A percentile compares a stretch with the other conserved stretches of the same genome.
These are phyloP conservation scores for Vanacampus margaritifer DNA, from an alignment of 2,113 vertebrate species.

Conservation along the genomic window DNA sequence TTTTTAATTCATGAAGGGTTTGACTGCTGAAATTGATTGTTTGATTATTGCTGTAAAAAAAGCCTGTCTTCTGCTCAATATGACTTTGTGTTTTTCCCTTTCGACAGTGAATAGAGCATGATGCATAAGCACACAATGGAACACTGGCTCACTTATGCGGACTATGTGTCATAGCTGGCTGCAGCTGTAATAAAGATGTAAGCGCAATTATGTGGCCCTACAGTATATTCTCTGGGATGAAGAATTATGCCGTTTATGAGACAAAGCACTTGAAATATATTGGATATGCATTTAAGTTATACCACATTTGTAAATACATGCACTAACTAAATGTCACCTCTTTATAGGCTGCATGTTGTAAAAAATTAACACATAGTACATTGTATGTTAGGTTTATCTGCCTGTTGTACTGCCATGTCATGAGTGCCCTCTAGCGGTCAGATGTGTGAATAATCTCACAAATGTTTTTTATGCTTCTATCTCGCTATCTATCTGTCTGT, in stretches of 20 bases:
- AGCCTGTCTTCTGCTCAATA: slow-evolving; percentile 19
- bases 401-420: slow-evolving; percentile 44
- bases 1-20: slow-evolving; percentile 38
- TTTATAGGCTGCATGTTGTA: background rate
- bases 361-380: background rate
- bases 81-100: too few relatives aligned
- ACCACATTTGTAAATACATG: background rate
- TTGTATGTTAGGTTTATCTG: background rate
- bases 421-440: slow-evolving; percentile 69
- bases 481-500: background rate
- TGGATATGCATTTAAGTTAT: background rate
- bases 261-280: background rate
- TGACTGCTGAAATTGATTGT: slow-evolving; percentile 20
- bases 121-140: background rate
- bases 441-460: background rate
- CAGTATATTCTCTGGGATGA: background rate
- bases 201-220: background rate
- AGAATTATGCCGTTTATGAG: background rate
- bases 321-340: background rate
- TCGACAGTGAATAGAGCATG: too few relatives aligned
- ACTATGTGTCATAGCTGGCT: background rate
- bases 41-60: slow-evolving; percentile 22
- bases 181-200: background rate
- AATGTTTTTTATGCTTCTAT: background rate
- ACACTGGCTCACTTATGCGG: background rate